Base-by-base conservation (phyloP, 2,797 vertebrate species). In the Aulostomus chinensis region DNA sequence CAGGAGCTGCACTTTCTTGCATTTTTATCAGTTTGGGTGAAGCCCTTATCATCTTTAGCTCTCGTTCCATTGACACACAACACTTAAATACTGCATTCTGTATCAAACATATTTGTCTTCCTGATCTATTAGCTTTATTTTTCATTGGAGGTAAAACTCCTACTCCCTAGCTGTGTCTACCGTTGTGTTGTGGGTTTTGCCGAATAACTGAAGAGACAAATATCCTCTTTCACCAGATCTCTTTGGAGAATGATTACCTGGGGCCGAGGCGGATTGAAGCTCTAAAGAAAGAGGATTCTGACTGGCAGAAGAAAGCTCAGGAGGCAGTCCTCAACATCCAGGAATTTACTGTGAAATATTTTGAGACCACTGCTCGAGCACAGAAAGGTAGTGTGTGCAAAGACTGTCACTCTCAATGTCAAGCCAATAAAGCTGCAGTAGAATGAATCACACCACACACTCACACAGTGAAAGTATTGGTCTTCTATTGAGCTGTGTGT, bases 311-410 rank as follows among this genome's bases (percentile, higher is more conserved):
- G 75, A 98, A 98, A 83, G 97, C 96, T 49, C 94, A 97, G 45
- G 92, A 94, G 69, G 96, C 97, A 0, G 95, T 98, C 7, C 91
- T 98, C 26, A 97, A 93, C 69, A 98, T 99, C 78, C 96, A 99
- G 76, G 94, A 98, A 72, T 94, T 98, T 67, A 99, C 97, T 31
- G 94, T 99, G 42, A 98, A 98, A 84, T 98, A 99, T 78, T 99
- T 98, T 72, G 94, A 98, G 91, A 97, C 93, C 86, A 99, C 97
- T 61, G 95, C 96, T 48, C 94, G 92, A 80, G 93, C 96, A 51
- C 96, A 98, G 81, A 99, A 96, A 93, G 96, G 97, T 99, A 90
- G 21, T 16, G 22, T 16, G 22, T 41, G 15, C 28, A 11, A 16
- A 51, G 33, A 45, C 12, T 43, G 35, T 58, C 51, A 14, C 13